Evolutionary conservation across 1,140 invertebrate genomes (phyloP).

Genomic region (Streblospio benedicti): DNA sequence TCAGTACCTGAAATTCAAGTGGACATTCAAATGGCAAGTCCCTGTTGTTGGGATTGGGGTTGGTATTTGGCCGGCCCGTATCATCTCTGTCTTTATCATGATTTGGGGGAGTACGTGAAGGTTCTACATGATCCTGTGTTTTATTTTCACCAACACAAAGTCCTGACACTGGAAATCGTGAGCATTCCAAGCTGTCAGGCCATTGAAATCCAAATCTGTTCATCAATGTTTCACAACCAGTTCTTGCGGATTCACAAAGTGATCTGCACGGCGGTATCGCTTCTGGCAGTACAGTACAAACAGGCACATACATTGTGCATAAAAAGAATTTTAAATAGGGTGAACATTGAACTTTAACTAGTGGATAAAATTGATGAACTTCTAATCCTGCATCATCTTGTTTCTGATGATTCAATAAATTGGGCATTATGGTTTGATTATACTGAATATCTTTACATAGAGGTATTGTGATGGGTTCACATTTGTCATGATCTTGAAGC

Average conservation of each 20-base stretch:
- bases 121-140: slow-evolving; percentile 49
- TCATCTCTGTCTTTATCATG: too few species aligned
- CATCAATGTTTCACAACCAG: slow-evolving; percentile 85
- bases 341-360: slow-evolving; percentile 94
- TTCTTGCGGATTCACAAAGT: slow-evolving; percentile 36
- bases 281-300: slow-evolving; percentile 73
- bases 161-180: slow-evolving; percentile 71
- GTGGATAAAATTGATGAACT: slow-evolving; percentile 83
- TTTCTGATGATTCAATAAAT: slow-evolving; percentile 80
- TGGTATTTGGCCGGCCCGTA: too few species aligned
- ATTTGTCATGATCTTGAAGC: slow-evolving; percentile 71
- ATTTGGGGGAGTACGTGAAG: too few species aligned
- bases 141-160: slow-evolving; percentile 83
- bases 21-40: too few species aligned
- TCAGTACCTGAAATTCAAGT: too few species aligned
- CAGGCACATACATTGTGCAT: slow-evolving; percentile 89
- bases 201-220: slow-evolving; percentile 84
- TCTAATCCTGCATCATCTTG: slow-evolving; percentile 92
- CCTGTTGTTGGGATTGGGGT: too few species aligned
- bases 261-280: slow-evolving; percentile 86
- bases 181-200: slow-evolving; percentile 87
- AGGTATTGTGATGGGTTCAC: slow-evolving; percentile 84
- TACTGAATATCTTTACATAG: slow-evolving; percentile 87
- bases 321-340: slow-evolving; percentile 89
- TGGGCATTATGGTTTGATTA: slow-evolving; percentile 93